Percentiles rank a stretch among this genome's conserved stretches.
These are phyloP conservation scores for Mareca penelope DNA, from an alignment of 2,797 vertebrate genomes.

Conservation along the genomic window DNA sequence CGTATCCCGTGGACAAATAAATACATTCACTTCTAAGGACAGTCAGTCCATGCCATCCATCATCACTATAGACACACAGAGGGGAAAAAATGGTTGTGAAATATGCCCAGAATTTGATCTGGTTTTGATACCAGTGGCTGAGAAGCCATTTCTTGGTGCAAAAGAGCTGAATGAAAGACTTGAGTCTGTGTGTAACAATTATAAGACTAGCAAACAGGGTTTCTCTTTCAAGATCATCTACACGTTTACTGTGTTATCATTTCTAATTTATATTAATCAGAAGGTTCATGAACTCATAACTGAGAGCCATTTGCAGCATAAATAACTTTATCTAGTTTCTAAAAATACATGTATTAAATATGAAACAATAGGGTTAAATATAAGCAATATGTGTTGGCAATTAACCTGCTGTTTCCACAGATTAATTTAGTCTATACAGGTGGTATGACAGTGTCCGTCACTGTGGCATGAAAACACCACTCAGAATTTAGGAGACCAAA, in stretches of 20 bases:
- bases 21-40: constrained; percentile 72
- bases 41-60: constrained; percentile 65
- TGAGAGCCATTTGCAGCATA: constrained; percentile 47
- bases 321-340: constrained; percentile 51
- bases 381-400: constrained; percentile 40
- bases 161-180: constrained; percentile 34
- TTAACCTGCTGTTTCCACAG: constrained; percentile 38
- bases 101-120: constrained; percentile 48
- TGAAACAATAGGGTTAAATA: constrained; percentile 63
- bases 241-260: constrained; percentile 49
- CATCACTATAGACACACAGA: constrained; percentile 63
- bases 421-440: constrained; percentile 28
- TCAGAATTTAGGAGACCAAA: constrained; percentile 35
- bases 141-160: constrained; percentile 37
- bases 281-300: constrained; percentile 44
- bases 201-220: not conserved
- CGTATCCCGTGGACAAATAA: constrained; percentile 69
- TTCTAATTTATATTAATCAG: constrained; percentile 69
- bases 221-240: constrained; percentile 45
- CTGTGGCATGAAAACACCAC: not conserved
- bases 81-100: constrained; percentile 47
- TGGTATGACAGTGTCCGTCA: constrained; percentile 8
- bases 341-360: constrained; percentile 39
- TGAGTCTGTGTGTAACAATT: constrained; percentile 3
- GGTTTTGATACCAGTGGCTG: not conserved